These are phyloP conservation scores for Rhingia campestris DNA, from an alignment of 2,888 invertebrate species.

Conservation along the genomic window DNA sequence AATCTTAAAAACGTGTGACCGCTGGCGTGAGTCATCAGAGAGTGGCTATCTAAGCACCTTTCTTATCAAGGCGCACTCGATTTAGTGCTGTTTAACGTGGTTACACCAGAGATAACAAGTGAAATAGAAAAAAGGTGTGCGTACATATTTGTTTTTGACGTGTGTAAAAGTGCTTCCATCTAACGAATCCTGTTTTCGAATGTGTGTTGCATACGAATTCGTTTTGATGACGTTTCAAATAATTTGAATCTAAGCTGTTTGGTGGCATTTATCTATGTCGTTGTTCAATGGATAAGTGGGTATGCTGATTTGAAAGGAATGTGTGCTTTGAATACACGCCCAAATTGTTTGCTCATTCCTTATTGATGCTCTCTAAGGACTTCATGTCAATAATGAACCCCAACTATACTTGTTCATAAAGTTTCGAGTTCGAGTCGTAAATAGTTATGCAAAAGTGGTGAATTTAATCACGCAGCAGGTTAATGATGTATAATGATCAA, in stretches of 20 bases:
- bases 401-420: too few relatives aligned
- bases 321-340: too few relatives aligned
- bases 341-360: too few relatives aligned
- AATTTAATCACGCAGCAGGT: too few relatives aligned
- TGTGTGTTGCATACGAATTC: neutral
- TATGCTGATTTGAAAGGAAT: too few relatives aligned
- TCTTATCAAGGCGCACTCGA: conserved; percentile 30
- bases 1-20: neutral
- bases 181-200: neutral
- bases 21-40: conserved; percentile 38
- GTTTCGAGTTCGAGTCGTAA: too few relatives aligned
- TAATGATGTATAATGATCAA: too few relatives aligned
- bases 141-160: neutral
- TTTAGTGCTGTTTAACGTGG: neutral
- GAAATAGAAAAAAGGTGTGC: neutral
- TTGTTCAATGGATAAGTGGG: neutral
- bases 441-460: too few relatives aligned
- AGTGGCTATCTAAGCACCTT: conserved; percentile 10
- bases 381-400: too few relatives aligned
- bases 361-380: too few relatives aligned
- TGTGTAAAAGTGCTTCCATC: too few relatives aligned
- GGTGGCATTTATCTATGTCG: neutral
- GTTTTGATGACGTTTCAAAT: conserved; percentile 43
- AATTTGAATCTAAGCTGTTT: neutral
- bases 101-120: neutral